Evolutionary conservation across 2,888 invertebrate genomes (phyloP), one percentile per base, ranked within the genome.

Genomic region (Cheilosia urbana): DNA sequence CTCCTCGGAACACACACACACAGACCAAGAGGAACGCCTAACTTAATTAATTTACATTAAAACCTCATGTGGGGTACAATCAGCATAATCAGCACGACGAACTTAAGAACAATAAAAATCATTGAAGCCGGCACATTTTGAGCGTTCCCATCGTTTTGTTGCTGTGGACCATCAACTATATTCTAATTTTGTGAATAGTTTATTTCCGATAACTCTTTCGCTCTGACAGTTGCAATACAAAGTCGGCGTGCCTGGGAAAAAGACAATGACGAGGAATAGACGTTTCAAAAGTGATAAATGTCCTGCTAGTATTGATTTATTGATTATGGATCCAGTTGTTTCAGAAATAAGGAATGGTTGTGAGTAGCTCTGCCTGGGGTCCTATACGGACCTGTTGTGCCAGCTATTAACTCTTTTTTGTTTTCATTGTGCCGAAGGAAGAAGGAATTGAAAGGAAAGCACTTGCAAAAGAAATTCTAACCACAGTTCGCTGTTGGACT

Each of bases 121-220:
- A 19, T 62, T 53, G 62, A 53, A 65, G 47, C 73, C 47, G 47
- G 19, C 75, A 34, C 34, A 37, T 34, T 30, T 30, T 15, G 60
- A 53, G n/a, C 9, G 27, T 53, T 45, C 62, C 62, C 62, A 58
- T 37, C 15, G 37, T n/a, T 34, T 45, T 9, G 11, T n/a, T 40
- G n/a, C 9, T 51, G 19, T 4, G 40, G 19, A 17, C 53, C 42
- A 53, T 62, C 47, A 24, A 37, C 40, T 42, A 7, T 51, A 53
- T 72, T 62, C 53, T 55, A 73, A 73, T 73, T 62, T 53, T 34
- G 21, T 42, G 4, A 6, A 27, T 37, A 37, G 37, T 37, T 53
- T 19, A 21, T 6, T 55, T 63, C 72, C 51, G 40, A 24, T 42
- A 40, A 40, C 40, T 42, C 15, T 15, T 19, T 51, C 7, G 37